Evolutionary conservation across 2,888 invertebrate species (phyloP).

Genomic region (Conistra vaccinii): DNA sequence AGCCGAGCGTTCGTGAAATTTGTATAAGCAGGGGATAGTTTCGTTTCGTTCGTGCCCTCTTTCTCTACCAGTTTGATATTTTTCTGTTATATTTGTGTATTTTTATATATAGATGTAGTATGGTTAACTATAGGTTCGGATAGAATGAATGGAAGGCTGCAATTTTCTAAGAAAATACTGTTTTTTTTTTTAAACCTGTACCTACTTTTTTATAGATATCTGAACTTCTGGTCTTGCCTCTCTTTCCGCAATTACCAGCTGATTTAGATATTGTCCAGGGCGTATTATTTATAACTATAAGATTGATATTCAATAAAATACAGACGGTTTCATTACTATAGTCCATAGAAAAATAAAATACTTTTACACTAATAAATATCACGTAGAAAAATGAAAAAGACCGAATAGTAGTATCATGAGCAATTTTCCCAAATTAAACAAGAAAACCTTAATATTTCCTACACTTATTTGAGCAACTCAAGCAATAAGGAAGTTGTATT

Average conservation of each 20-base stretch:
- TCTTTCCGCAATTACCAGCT: not conserved
- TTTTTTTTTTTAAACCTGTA: too few relatives aligned
- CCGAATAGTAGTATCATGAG: not conserved
- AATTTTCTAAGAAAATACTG: not conserved
- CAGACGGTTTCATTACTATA: not conserved
- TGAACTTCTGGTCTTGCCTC: not conserved
- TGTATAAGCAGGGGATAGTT: slow-evolving; percentile 79
- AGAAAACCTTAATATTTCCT: slow-evolving; percentile 8
- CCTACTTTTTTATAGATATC: not conserved
- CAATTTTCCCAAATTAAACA: slow-evolving; percentile 26
- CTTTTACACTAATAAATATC: too few relatives aligned
- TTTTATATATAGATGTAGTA: slow-evolving; percentile 54
- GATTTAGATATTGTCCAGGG: not conserved
- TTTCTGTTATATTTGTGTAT: slow-evolving; percentile 72
- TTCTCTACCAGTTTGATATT: slow-evolving; percentile 76
- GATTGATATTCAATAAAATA: not conserved
- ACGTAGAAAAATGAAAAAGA: not conserved
- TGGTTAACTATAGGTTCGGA: slow-evolving; percentile 35
- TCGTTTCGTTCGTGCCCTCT: slow-evolving; percentile 68
- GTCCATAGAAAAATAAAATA: not conserved
- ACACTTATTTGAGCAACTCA: slow-evolving; percentile 44
- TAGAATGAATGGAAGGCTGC: not conserved
- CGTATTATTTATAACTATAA: not conserved
- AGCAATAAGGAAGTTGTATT: slow-evolving; percentile 62
- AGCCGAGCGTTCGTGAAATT: slow-evolving; percentile 76